Evolutionary conservation across 2,113 vertebrate species (phyloP), one percentile per base, ranked within the genome.

Genomic region (Malurus melanocephalus): DNA sequence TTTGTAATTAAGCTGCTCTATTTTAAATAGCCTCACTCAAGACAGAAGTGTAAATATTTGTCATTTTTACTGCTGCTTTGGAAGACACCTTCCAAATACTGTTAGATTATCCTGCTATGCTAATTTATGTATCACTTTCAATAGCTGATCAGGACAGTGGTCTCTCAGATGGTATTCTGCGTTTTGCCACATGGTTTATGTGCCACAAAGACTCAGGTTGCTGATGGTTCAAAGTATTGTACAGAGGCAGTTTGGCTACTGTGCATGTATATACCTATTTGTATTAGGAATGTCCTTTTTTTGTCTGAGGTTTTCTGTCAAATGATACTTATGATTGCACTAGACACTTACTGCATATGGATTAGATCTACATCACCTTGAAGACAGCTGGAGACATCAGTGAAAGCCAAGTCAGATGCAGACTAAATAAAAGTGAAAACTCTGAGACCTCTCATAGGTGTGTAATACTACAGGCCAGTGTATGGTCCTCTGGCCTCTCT

Each of bases 171-270:
- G 57, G 51, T 86, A 38, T 78, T 64, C 57, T 93, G 42, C 75
- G 48, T 83, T 93, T 94, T 87, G 85, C 73, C 71, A 84, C 24
- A 87, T 72, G 45, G 40, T 90, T 92, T 72, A 94, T 93, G 91
- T 96, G 94, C 92, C 96, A 96, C 73, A 61, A 81, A 43, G 87
- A 94, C 91, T 96, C 90, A 91, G 91, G 81, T 89, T 69, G 28
- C 15, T 86, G 71, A 66, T 75, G 65, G 66, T 65, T 90, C 38
- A 38, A 69, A 83, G 88, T 88, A 80, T 67, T 90, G 71, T 86
- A 81, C 32, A 78, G 60, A 57, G 32, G 28, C 49, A 84, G 49
- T 74, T 59, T 74, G 85, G 43, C 56, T 92, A 52, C 80, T 48
- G 28, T 76, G 22, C 81, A 13, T 83, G 35, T 83, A 75, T 53